These are phyloP conservation scores for Mellilla xanthometata DNA, from an alignment of 2,888 invertebrate species.

Conservation along the genomic window DNA sequence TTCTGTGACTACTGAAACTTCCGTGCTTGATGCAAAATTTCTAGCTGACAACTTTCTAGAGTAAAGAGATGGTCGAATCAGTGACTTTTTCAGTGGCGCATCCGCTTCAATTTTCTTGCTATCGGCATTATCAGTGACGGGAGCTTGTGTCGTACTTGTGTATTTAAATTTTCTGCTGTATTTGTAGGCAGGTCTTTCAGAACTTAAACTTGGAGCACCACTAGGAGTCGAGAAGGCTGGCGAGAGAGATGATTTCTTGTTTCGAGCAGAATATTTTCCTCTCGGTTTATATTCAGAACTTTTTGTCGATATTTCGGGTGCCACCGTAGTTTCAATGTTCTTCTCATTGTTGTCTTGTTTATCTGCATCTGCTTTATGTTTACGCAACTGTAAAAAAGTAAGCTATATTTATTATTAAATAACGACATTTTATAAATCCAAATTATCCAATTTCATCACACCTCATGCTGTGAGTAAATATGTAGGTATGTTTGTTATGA, in stretches of 20 bases:
- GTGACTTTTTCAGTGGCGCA: conserved; percentile 49
- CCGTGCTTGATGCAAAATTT: conserved; percentile 40
- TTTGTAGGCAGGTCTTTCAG: conserved; percentile 54
- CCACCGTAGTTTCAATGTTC: conserved; percentile 31
- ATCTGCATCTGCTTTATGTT: conserved; percentile 46
- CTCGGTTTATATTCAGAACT: conserved; percentile 53
- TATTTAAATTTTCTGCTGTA: conserved; percentile 66
- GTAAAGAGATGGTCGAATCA: conserved; percentile 53
- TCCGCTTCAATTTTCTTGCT: conserved; percentile 45
- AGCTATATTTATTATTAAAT: neutral
- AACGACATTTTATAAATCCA: neutral
- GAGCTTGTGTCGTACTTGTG: conserved; percentile 48
- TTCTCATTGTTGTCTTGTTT: conserved; percentile 39
- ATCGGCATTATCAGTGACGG: conserved; percentile 40
- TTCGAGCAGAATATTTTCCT: conserved; percentile 54
- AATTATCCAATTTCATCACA: neutral
- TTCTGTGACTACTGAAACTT: conserved; percentile 33
- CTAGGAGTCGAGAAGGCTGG: conserved; percentile 38
- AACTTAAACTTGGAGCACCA: conserved; percentile 31
- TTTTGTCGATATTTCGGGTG: conserved; percentile 41
- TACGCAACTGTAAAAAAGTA: conserved; percentile 58
- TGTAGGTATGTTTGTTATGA: neutral
- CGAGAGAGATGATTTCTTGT: conserved; percentile 50
- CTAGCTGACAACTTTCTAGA: conserved; percentile 51
- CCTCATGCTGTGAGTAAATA: neutral